Evolutionary conservation across 1,140 invertebrate species (phyloP), one percentile per base, ranked within the genome.

Genomic region (Tetramorium parvispinum): DNA sequence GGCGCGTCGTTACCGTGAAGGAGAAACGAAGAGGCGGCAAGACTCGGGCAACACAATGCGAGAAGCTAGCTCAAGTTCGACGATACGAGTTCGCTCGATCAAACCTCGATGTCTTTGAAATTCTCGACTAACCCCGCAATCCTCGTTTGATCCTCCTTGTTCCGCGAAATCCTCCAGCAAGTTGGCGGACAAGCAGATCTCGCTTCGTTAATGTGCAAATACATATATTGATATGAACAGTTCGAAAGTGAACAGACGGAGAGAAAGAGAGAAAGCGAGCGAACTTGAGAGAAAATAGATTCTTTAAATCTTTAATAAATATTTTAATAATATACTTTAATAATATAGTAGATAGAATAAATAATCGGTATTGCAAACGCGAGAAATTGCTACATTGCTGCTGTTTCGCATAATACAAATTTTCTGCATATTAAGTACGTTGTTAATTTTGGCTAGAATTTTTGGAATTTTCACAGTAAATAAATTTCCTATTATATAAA

Each of bases 1-100:
- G n/a, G 63, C 24, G 46, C 59, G 49, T 65, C 51, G 83, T 85
- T 85, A 66, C 63, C 49, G 75, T 46, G 75, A 66, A 81, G 43
- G 75, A 40, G 83, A 27, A 66, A 37, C 32, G 59, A 43, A 46
- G 55, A 61, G 18, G 13, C 4, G 53, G 18, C 18, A 13, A 53
- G 13, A 49, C 18, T 21, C 21, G 18, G 71, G 24, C 4, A 55
- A 49, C 16, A 77, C 55, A 65, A 77, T 76, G 37, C 73, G 82
- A 65, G 53, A 68, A 85, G 75, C 61, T 79, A 46, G 57, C 51
- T 55, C 37, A 21, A 27, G 65, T 70, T 71, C 65, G 51, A 7
- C 37, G 37, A 71, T 68, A 66, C 78, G 51, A 53, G 55, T 21
- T 27, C 37, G 65, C 51, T 81, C 65, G 78, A 70, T 81, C 79